A percentile compares a stretch with the other conserved stretches of the same genome.
phyloP scores from a whole-genome alignment of 2,113 vertebrate genomes.

The Mastomys coucha region DNA sequence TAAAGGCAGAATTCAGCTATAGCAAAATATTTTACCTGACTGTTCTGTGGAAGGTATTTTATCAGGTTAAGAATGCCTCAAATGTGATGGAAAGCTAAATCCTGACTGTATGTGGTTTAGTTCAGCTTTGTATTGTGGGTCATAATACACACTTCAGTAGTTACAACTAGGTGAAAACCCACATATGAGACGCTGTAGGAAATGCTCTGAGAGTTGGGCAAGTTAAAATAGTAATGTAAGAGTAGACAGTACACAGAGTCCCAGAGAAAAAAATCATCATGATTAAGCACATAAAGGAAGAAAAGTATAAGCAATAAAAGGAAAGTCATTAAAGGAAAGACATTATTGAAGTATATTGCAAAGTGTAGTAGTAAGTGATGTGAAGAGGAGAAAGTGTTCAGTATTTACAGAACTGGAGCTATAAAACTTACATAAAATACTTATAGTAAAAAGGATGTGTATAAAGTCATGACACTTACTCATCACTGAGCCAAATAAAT shows the following conservation, averaged over 20 bases:
- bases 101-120: neutral
- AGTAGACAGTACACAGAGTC: neutral
- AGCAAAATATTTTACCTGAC: neutral
- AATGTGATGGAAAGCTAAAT: neutral
- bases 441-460: neutral
- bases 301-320: neutral
- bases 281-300: neutral
- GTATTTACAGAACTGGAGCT: neutral
- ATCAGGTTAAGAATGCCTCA: neutral
- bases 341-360: neutral
- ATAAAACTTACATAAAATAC: constrained; percentile 19
- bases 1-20: neutral
- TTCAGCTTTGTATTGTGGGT: neutral
- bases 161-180: constrained; percentile 28
- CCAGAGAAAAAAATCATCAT: neutral
- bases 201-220: neutral
- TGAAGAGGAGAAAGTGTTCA: constrained; percentile 26
- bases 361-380: neutral
- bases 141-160: neutral
- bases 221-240: neutral
- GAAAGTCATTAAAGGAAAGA: neutral
- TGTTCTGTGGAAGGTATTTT: neutral
- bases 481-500: neutral
- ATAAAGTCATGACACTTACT: neutral
- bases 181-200: neutral